Evolutionary conservation across 2,113 vertebrate species (phyloP).

Genomic region (Petrocephalus microphthalmus): DNA sequence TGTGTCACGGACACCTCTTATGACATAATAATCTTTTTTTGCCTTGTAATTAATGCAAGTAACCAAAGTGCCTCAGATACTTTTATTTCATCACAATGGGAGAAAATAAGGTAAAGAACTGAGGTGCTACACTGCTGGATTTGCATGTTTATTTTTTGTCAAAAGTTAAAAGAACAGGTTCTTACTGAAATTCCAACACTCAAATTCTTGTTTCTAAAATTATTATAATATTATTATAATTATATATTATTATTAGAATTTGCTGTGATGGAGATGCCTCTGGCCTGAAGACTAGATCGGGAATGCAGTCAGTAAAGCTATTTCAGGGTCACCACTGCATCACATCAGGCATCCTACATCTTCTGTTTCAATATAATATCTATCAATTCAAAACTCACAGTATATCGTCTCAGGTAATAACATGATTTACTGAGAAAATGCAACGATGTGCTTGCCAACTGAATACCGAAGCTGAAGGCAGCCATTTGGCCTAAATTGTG

Average conservation of each 20-base stretch:
- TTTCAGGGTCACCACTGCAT: not conserved
- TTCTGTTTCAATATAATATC: not conserved
- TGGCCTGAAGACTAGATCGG: slow-evolving; percentile 66
- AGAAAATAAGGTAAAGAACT: not conserved
- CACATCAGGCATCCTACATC: not conserved
- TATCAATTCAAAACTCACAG: not conserved
- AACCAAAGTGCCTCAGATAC: not conserved
- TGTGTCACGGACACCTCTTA: not conserved
- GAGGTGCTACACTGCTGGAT: slow-evolving; percentile 36
- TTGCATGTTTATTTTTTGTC: slow-evolving; percentile 75
- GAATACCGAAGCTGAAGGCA: not conserved
- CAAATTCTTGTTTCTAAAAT: slow-evolving; percentile 58
- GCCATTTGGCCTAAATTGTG: not conserved
- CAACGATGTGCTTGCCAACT: not conserved
- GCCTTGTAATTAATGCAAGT: not conserved
- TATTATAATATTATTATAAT: too few species aligned
- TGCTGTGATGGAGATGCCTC: slow-evolving; percentile 71
- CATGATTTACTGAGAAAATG: not conserved
- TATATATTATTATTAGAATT: too few species aligned
- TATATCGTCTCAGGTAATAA: not conserved
- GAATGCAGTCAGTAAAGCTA: slow-evolving; percentile 65
- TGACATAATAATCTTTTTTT: not conserved
- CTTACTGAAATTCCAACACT: slow-evolving; percentile 69
- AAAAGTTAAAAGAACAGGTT: slow-evolving; percentile 78
- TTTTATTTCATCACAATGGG: not conserved